Base-by-base conservation (phyloP, 2,113 vertebrate genomes). In the Pollachius pollachius region DNA sequence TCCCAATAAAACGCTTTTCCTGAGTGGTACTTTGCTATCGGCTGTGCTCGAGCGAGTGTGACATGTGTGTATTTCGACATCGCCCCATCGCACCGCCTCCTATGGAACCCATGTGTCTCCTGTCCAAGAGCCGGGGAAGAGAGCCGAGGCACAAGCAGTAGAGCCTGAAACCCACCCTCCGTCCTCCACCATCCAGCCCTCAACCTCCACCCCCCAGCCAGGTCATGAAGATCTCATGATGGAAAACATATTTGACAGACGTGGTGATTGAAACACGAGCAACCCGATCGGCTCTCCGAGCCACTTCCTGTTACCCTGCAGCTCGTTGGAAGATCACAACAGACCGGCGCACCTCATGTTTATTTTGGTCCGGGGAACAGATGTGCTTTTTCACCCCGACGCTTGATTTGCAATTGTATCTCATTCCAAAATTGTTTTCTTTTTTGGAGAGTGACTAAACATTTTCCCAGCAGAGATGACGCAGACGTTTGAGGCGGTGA, bases 361-460 rank as follows among this genome's bases (percentile, higher is more conserved):
- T 87, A 78, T 73, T 76, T 64, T 62, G 15, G 74, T 74, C 69
- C 59, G 18, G 9, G 75, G 88, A 84, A 79, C 83, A 85, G 81
- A 90, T 86, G 82, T 79, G 70, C 64, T 60, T 62, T 76, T 48
- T 48, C 37, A 7, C 71, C 67, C 72, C 23, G 15, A 34, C 16
- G 59, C 71, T 80, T 74, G 52, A 71, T 81, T 73, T 77, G 58
- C 78, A 73, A 76, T 23, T 60, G 9, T 60, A 72, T 73, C 64
- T 67, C 12, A 48, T 48, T 9, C 41, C 8, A 3, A 1, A 9
- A 9, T 48, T 48, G 41, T 66, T 37, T 23, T 75, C 76, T 52
- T 71, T 71, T 78, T 68, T 85, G 70, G 76, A 65, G 17, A 27
- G 61, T 68, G 74, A 74, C 41, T 27, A 52, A 83, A 78, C 78